Conservation (phyloP, 2,888 invertebrate species). For the Elaeidobius kamerunicus region DNA sequence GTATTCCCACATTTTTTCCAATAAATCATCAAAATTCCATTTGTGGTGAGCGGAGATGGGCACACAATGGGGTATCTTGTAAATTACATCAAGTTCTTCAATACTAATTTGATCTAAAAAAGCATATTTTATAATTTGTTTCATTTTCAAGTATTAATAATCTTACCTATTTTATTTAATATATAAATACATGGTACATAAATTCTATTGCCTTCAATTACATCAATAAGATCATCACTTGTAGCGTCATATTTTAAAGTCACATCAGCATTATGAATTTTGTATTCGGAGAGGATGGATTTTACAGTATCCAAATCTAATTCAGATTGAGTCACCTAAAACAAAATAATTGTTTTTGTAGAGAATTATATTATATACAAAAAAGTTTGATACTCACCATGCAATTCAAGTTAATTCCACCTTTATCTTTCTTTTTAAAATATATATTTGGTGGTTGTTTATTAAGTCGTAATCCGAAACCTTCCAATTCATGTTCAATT, state of each 20-base stretch:
- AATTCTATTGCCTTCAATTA: constrained; percentile 97
- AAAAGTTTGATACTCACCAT: constrained; percentile 62
- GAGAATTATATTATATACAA: too few relatives aligned
- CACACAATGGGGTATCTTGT: constrained; percentile 99
- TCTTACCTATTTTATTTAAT: constrained; percentile 91
- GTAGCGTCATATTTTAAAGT: constrained; percentile 93
- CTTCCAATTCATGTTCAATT: constrained; percentile 97
- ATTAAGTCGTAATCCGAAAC: constrained; percentile 94
- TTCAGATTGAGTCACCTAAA: constrained; percentile 81
- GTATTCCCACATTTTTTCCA: constrained; percentile 99
- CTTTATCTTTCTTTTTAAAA: constrained; percentile 96
- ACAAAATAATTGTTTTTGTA: too few relatives aligned
- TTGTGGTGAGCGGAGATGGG: constrained; percentile 99
- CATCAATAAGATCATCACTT: constrained; percentile 96
- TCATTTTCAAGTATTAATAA: too few relatives aligned
- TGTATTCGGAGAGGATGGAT: constrained; percentile 94
- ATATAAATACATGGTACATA: constrained; percentile 98
- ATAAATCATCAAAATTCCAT: constrained; percentile 98
- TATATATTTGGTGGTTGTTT: constrained; percentile 97
- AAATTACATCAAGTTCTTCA: constrained; percentile 96
- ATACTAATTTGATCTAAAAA: constrained; percentile 85
- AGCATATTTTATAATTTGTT: constrained; percentile 3
- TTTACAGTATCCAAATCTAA: constrained; percentile 93
- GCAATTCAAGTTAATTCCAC: constrained; percentile 92
- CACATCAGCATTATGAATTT: constrained; percentile 98